Base-by-base conservation (phyloP, 2,113 vertebrate genomes). In the Xiphophorus couchianus region DNA sequence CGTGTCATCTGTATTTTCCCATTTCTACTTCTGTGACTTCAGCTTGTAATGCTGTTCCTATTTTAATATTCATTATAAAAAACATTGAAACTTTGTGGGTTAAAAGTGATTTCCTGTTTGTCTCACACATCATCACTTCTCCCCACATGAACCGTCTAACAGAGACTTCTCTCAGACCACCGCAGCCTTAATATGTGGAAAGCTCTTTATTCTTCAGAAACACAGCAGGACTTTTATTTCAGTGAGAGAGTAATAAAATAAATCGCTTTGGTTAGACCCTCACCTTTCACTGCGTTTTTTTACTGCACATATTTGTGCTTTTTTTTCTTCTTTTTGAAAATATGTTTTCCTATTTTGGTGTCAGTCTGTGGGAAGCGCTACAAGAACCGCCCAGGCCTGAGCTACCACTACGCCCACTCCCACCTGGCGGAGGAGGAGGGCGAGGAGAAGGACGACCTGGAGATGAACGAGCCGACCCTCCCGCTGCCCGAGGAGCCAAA, bases 341-440 rank as follows among this genome's bases (percentile, higher is more conserved):
- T 85, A 65, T 90, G 44, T 82, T 84, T 83, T 7, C 66, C 78
- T 80, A 22, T 85, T 63, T 76, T 61, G 86, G 82, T 82, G 84
- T 5, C 90, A 99, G 98, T 98, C 78, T 99, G 98, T 67, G 98
- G 98, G 66, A 99, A 99, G 74, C 96, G 98, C 25, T 99, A 99
- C 94, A 99, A 99, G 93, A 99, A 99, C 90, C 95, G 97, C 0
- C 98, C 98, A 0, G 98, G 98, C 14, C 92, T 99, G 77, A 99
- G 97, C 67, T 98, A 99, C 87, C 98, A 99, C 92, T 99, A 99
- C 42, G 95, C 97, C n/a, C 98, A 99, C 74, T 98, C 97, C 66
- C 98, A 99, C 93, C 90, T 99, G 94, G 97, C 96, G 0, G 97
- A 99, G 78, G 97, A 99, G 86, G 98, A 99, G 69, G 97, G 97